Evolutionary conservation across 2,888 invertebrate species (phyloP), one percentile per base, ranked within the genome.

Genomic region (Yponomeuta malinellus): DNA sequence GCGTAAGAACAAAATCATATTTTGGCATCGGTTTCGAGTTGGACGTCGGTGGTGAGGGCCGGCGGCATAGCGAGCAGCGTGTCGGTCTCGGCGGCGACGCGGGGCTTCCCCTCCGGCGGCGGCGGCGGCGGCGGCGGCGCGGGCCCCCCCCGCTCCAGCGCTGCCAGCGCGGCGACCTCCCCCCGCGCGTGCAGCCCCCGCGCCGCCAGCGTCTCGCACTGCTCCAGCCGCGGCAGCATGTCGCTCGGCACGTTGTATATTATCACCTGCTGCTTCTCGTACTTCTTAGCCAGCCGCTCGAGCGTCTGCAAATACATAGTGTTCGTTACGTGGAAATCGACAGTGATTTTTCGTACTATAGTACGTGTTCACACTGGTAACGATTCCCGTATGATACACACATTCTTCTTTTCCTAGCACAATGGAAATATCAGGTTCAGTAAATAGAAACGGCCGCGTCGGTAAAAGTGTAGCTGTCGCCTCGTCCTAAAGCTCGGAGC

Each of bases 281-380:
- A 92, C 71, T 93, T 93, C 73, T 90, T 89, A 6, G 93, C 83
- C 10, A 96, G 79, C 0, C 92, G 90, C 73, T 93, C 93, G 3
- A 96, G 83, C 70, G 93, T 93, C 93, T 95, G 89, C 8, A 81
- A 82, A 72, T 12, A 23, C 2, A 37, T 23, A 23, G 1, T 33
- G 33, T 2, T 33, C 33, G 33, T 33, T 33, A 4, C 33, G 33
- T 33, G 33, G 33, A 33, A 33, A 1, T 33, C 33, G 33, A 33
- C 33, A 23, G 23, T 23, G 23, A 23, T 23, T 23, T 23, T 23
- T 23, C 23, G 23, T 23, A 23, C 23, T 23, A 23, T 23, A 23
- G 23, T 23, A 23, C 23, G 0, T 0, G 23, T 23, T 23, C 23
- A 23, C 23, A 23, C 23, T 23, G 23, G 33, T 33, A 5, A 33